Conservation (phyloP, 1,140 invertebrate genomes). For the Ephestia elutella region DNA sequence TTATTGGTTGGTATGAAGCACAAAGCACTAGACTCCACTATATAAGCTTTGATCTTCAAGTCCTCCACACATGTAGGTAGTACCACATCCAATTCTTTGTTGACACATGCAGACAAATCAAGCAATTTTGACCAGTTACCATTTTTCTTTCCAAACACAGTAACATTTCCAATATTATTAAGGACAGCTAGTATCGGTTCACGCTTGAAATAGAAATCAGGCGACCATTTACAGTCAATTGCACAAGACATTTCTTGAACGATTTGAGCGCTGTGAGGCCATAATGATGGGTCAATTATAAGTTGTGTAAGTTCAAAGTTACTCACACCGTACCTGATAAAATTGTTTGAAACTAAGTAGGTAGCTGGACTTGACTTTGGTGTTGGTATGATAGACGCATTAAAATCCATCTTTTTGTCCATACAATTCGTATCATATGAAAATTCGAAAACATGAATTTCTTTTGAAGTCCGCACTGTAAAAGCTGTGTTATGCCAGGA, state of each 20-base stretch:
- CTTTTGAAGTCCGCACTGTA: conserved; percentile 34
- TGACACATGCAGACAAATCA: conserved; percentile 36
- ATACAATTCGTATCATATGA: conserved; percentile 42
- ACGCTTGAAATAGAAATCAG: conserved; percentile 32
- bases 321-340: conserved; percentile 27
- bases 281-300: conserved; percentile 43
- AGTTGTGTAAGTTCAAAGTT: conserved; percentile 50
- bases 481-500: conserved; percentile 39
- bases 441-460: conserved; percentile 41
- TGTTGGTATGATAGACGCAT: conserved; percentile 26
- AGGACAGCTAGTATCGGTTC: conserved; percentile 40
- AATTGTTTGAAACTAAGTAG: conserved; percentile 30
- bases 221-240: conserved; percentile 37
- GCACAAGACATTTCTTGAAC: conserved; percentile 38
- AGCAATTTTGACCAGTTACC: conserved; percentile 30
- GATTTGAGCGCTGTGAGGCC: conserved; percentile 45
- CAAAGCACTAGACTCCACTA: conserved; percentile 32
- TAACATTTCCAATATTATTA: conserved; percentile 52
- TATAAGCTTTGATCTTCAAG: conserved; percentile 32
- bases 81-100: conserved; percentile 21
- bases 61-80: conserved; percentile 27
- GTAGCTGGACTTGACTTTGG: conserved; percentile 38
- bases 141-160: conserved; percentile 31
- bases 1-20: conserved; percentile 43
- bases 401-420: conserved; percentile 48